Percentiles rank a stretch among this genome's conserved stretches.
These are phyloP conservation scores for Brachionus plicatilis DNA, from an alignment of 1,140 invertebrate species.

Conservation along the genomic window DNA sequence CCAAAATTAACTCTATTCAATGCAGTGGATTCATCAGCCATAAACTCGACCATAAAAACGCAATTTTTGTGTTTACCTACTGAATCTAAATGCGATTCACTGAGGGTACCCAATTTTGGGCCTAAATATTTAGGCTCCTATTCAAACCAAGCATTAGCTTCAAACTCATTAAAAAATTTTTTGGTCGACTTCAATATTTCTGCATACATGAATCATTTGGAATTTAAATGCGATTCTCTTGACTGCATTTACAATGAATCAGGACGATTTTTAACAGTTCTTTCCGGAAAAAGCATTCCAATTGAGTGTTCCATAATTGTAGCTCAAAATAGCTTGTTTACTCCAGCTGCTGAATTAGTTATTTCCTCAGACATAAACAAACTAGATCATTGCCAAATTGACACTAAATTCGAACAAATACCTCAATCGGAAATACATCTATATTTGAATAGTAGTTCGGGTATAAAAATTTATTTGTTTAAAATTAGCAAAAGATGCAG, in stretches of 20 bases:
- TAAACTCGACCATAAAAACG: not conserved
- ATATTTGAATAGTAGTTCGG: not conserved
- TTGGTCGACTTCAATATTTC: slow-evolving; percentile 12
- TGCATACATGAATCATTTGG: not conserved
- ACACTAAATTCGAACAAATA: not conserved
- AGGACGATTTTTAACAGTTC: not conserved
- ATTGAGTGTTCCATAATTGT: not conserved
- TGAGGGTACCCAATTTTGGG: not conserved
- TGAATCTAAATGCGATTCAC: not conserved
- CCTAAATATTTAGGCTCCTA: not conserved
- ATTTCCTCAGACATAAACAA: not conserved
- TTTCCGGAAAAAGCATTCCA: not conserved
- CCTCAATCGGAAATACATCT: not conserved
- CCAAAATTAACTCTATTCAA: not conserved
- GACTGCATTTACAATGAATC: not conserved
- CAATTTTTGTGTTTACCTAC: slow-evolving; percentile 9
- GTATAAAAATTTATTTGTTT: not conserved
- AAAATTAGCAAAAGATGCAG: slow-evolving; percentile 9
- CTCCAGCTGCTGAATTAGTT: not conserved
- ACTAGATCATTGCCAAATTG: not conserved
- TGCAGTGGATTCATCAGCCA: not conserved
- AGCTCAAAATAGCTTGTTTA: not conserved
- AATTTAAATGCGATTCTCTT: not conserved
- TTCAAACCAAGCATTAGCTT: not conserved
- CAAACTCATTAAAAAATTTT: not conserved